Evolutionary conservation across 2,888 invertebrate species (phyloP).

Genomic region (Orthosia gothica): DNA sequence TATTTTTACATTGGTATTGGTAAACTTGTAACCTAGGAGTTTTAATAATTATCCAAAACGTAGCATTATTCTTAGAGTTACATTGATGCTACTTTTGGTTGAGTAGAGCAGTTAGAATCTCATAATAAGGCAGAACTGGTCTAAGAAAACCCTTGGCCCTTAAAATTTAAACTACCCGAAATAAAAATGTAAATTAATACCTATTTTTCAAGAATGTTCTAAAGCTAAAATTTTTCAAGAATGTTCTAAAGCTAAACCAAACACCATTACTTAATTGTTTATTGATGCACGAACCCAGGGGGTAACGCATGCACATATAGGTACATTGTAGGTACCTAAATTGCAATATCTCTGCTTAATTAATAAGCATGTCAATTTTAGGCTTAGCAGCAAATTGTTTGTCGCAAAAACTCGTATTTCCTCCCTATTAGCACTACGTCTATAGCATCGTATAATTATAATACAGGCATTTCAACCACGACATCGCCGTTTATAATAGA

Average conservation of each 20-base stretch:
- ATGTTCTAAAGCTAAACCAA: not conserved
- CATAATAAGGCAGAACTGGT: not conserved
- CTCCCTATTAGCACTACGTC: slow-evolving; percentile 18
- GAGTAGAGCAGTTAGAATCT: too few species aligned
- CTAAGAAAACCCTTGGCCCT: not conserved
- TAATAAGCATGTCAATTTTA: slow-evolving; percentile 6
- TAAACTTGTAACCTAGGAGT: not conserved
- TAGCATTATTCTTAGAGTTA: too few species aligned
- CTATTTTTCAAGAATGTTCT: not conserved
- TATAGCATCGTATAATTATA: not conserved
- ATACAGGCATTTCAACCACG: slow-evolving; percentile 28
- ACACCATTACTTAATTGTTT: not conserved
- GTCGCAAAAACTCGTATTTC: slow-evolving; percentile 7
- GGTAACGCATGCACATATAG: not conserved
- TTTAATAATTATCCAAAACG: not conserved
- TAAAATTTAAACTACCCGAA: not conserved
- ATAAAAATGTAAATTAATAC: not conserved
- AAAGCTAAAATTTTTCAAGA: not conserved
- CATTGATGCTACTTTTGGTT: too few species aligned
- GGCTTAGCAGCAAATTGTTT: not conserved
- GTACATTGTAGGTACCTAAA: not conserved
- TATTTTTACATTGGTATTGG: not conserved
- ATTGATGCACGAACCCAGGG: not conserved
- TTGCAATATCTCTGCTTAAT: not conserved
- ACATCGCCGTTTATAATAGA: slow-evolving; percentile 23